Percentiles rank a stretch among this genome's conserved stretches.
Evolutionary conservation across 2,797 vertebrate species (phyloP).

Genomic region (Semotilus atromaculatus): DNA sequence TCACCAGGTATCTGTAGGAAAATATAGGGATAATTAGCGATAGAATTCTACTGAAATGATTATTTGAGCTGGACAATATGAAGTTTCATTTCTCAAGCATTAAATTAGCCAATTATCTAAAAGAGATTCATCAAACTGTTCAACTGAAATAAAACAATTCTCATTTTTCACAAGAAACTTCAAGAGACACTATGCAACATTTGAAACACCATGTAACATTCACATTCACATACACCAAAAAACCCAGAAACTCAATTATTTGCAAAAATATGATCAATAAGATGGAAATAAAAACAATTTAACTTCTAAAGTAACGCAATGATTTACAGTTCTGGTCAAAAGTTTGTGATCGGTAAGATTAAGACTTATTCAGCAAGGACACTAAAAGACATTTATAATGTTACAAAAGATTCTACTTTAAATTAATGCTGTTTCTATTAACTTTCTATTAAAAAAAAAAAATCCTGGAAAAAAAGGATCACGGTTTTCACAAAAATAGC

Average conservation of each 20-base stretch:
- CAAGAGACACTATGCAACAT: background rate
- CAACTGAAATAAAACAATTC: background rate
- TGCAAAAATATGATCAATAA: background rate
- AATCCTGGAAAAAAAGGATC: no score
- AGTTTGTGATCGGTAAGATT: no score
- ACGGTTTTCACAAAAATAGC: no score
- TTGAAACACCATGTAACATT: background rate
- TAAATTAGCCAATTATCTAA: background rate
- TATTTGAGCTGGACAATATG: background rate
- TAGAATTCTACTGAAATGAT: background rate
- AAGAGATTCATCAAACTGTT: background rate
- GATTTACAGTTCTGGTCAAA: background rate
- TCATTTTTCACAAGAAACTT: background rate
- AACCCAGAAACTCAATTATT: background rate
- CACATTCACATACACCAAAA: background rate
- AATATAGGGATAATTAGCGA: constrained; percentile 29
- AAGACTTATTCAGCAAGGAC: no score
- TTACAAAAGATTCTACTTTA: no score
- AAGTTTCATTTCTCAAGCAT: background rate
- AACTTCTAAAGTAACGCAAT: background rate
- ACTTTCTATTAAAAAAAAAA: no score
- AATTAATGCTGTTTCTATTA: no score
- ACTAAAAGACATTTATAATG: no score
- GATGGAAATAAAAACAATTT: no score
- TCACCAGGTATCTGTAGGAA: constrained; percentile 92